phyloP scores from a whole-genome alignment of 92 coral and sea anemone genomes.

The Paragorgia papillata region DNA sequence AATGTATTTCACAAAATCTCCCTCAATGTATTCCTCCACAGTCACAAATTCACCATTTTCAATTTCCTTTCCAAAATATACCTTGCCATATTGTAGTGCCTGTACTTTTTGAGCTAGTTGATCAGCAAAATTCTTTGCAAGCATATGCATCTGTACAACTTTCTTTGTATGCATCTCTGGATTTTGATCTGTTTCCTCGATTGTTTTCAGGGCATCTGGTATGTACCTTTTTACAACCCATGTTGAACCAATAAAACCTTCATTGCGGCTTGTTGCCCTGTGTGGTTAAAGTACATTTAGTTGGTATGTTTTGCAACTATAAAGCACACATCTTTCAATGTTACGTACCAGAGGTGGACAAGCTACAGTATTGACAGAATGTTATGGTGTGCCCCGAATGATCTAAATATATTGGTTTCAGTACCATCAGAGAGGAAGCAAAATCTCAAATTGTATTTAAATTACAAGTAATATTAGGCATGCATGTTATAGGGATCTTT shows the following conservation, averaged over 20 bases:
- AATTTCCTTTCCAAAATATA: conserved; percentile 25
- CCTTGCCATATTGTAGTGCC: conserved; percentile 39
- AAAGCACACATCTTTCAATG: too few relatives aligned
- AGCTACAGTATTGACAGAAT: too few relatives aligned
- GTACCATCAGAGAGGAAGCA: too few relatives aligned
- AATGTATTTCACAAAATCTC: conserved; percentile 48
- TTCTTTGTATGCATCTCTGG: conserved; percentile 43
- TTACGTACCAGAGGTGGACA: too few relatives aligned
- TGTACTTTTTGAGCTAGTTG: conserved; percentile 23
- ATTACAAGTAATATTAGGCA: too few relatives aligned
- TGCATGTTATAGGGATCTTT: too few relatives aligned
- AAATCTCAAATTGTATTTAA: too few relatives aligned
- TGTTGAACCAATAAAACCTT: conserved; percentile 13
- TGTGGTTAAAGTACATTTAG: too few relatives aligned
- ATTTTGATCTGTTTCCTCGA: conserved; percentile 41
- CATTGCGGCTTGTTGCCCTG: conserved; percentile 38
- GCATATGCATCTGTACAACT: conserved; percentile 50
- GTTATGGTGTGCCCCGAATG: too few relatives aligned
- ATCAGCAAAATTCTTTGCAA: conserved; percentile 51
- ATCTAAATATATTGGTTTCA: too few relatives aligned
- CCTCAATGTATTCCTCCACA: conserved; percentile 40
- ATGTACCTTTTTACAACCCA: conserved; percentile 52
- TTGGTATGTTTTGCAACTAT: too few relatives aligned
- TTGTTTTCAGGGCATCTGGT: conserved; percentile 48
- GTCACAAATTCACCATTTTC: conserved; percentile 41